Evolutionary conservation across 2,888 invertebrate species (phyloP).

Genomic region (Torymus tubicola): DNA sequence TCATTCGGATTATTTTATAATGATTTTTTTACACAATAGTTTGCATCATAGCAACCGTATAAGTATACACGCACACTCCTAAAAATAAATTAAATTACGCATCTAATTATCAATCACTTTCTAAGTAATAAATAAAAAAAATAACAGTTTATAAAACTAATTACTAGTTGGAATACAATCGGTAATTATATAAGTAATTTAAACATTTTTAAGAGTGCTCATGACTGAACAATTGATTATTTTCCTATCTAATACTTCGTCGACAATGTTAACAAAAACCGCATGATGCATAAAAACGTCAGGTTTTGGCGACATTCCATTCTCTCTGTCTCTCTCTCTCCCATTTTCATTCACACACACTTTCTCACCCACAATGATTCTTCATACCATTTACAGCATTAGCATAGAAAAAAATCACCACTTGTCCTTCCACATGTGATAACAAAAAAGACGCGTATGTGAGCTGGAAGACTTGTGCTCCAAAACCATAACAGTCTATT

Average conservation of each 20-base stretch:
- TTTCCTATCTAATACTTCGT: slow-evolving; percentile 55
- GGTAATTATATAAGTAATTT: slow-evolving; percentile 43
- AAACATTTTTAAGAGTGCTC: slow-evolving; percentile 40
- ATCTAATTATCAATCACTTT: slow-evolving; percentile 42
- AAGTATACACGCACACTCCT: slow-evolving; percentile 31
- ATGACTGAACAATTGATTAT: slow-evolving; percentile 48
- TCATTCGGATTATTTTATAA: slow-evolving; percentile 23
- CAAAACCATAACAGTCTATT: slow-evolving; percentile 45
- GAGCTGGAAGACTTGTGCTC: slow-evolving; percentile 55
- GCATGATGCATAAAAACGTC: slow-evolving; percentile 52
- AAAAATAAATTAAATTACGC: slow-evolving; percentile 49
- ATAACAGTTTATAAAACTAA: slow-evolving; percentile 24
- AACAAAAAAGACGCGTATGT: slow-evolving; percentile 16
- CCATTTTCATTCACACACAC: not conserved
- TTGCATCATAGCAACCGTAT: slow-evolving; percentile 31
- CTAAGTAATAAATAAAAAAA: slow-evolving; percentile 43
- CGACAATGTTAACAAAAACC: slow-evolving; percentile 37
- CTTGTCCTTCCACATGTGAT: slow-evolving; percentile 16
- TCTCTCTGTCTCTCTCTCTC: not conserved
- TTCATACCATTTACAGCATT: slow-evolving; percentile 31
- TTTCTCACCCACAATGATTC: slow-evolving; percentile 1
- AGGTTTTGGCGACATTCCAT: slow-evolving; percentile 48
- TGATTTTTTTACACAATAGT: slow-evolving; percentile 25
- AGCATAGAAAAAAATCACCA: slow-evolving; percentile 35
- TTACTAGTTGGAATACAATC: slow-evolving; percentile 47